Percentiles rank a stretch among this genome's conserved stretches.
Conservation (phyloP, 2,888 invertebrate genomes). For the Enoplolaimus lenunculus region DNA sequence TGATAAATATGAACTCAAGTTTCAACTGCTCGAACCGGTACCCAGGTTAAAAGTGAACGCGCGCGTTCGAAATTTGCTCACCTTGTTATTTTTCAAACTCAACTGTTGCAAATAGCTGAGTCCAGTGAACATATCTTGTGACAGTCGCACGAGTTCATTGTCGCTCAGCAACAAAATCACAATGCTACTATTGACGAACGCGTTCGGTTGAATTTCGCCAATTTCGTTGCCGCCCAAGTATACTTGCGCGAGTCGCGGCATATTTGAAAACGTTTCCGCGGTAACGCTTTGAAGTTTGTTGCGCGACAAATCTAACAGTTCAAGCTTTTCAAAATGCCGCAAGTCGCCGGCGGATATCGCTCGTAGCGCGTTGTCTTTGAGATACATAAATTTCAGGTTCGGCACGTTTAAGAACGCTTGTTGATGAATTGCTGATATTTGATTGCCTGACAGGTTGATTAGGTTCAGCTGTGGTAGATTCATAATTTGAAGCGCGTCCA, state of each 20-base stretch:
- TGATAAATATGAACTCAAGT: too few species aligned
- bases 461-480: conserved; percentile 37
- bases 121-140: conserved; percentile 31
- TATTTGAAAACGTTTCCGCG: conserved; percentile 27
- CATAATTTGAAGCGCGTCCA: conserved; percentile 36
- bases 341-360: conserved; percentile 24
- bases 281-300: conserved; percentile 29
- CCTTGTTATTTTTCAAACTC: conserved; percentile 35
- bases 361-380: conserved; percentile 33
- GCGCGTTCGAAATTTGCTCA: too few species aligned
- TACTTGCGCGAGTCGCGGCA: conserved; percentile 33
- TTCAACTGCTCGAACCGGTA: too few species aligned
- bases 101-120: conserved; percentile 34
- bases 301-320: conserved; percentile 33
- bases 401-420: conserved; percentile 36
- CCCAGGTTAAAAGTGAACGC: too few species aligned
- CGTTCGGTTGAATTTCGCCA: conserved; percentile 28
- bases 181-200: conserved; percentile 35
- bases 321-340: conserved; percentile 34
- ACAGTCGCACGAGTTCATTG: conserved; percentile 30
- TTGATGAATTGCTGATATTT: conserved; percentile 29
- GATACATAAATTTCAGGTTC: conserved; percentile 35
- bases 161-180: conserved; percentile 29
- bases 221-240: conserved; percentile 35
- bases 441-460: conserved; percentile 35